A percentile compares a stretch with the other conserved stretches of the same genome.
These are phyloP conservation scores for Xenopus tropicalis DNA, from an alignment of 2,113 vertebrate genomes.

Conservation along the genomic window DNA sequence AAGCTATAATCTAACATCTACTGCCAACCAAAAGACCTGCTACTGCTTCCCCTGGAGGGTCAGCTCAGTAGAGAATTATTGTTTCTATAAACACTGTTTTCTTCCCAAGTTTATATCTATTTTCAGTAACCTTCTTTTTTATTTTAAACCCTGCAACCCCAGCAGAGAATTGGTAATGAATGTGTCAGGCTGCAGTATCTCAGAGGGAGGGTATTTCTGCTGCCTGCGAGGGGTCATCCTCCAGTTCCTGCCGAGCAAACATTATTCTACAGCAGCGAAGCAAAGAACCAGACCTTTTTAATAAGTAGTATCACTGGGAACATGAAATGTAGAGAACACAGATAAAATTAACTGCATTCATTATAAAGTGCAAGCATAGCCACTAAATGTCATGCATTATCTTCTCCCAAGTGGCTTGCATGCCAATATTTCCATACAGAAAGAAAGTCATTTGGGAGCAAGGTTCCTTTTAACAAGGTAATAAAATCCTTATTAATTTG, in stretches of 20 bases:
- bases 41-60: neutral
- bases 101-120: neutral
- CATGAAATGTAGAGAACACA: slow-evolving; percentile 2
- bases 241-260: neutral
- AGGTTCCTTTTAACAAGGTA: slow-evolving; percentile 26
- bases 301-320: slow-evolving; percentile 25
- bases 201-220: slow-evolving; percentile 5
- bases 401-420: slow-evolving; percentile 10
- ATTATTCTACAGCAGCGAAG: slow-evolving; percentile 22
- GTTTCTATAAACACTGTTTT: neutral
- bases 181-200: slow-evolving; percentile 11
- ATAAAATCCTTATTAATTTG: slow-evolving; percentile 27
- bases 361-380: slow-evolving; percentile 17
- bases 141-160: neutral
- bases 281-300: slow-evolving; percentile 29
- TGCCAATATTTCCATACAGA: slow-evolving; percentile 11
- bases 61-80: neutral
- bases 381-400: slow-evolving; percentile 37
- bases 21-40: too few species aligned
- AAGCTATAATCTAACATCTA: neutral
- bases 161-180: slow-evolving; percentile 8
- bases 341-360: slow-evolving; percentile 24
- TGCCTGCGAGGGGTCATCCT: neutral
- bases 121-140: neutral
- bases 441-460: slow-evolving; percentile 4